Percentiles rank a stretch among this genome's conserved stretches.
phyloP scores from a whole-genome alignment of 2,113 vertebrate genomes.

The Myotis davidii region DNA sequence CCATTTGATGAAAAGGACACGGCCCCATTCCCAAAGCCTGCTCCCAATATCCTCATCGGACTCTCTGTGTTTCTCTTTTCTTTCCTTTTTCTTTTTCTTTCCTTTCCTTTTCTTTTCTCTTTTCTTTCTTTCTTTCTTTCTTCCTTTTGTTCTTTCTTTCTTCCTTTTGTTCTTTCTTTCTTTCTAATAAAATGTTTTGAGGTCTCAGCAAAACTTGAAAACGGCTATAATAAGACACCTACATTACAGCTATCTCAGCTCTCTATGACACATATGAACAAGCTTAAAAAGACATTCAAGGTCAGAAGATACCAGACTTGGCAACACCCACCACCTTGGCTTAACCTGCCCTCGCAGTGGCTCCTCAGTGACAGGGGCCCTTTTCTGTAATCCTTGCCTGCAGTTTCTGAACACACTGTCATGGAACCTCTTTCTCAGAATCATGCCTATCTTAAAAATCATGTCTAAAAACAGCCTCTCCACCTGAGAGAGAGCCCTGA shows the following conservation, averaged over 20 bases:
- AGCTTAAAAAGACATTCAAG: background rate
- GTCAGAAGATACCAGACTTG: background rate
- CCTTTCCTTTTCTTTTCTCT: background rate
- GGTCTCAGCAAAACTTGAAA: conserved; percentile 27
- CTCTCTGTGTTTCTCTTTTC: background rate
- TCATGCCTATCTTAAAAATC: background rate
- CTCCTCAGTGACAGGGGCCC: fast-evolving
- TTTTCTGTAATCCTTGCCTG: background rate
- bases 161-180: background rate
- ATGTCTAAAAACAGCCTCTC: background rate
- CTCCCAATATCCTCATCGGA: background rate
- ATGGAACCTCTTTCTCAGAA: background rate
- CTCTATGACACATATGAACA: background rate
- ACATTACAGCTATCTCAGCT: background rate
- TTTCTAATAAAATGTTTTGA: background rate
- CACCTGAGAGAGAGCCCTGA: background rate
- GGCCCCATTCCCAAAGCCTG: background rate
- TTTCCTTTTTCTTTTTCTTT: background rate
- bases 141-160: background rate
- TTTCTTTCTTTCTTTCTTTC: background rate
- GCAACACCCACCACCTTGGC: background rate
- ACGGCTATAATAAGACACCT: background rate
- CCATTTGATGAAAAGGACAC: background rate
- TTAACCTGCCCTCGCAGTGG: fast-evolving
- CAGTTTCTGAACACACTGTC: background rate